phyloP scores from a whole-genome alignment of 1,140 invertebrate species.

The Cydia pomonella region DNA sequence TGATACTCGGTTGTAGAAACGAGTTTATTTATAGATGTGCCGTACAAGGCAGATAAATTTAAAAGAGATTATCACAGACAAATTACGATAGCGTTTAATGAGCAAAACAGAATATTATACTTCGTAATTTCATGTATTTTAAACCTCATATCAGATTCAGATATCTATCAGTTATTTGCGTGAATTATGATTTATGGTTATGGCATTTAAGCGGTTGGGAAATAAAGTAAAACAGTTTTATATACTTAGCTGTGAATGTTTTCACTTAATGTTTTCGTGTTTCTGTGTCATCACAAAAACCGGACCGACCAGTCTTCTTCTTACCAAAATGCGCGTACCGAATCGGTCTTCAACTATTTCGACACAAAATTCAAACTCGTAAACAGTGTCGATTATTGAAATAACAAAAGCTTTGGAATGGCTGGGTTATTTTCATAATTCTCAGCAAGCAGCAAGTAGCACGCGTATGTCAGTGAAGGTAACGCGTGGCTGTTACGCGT shows the following conservation, averaged over 20 bases:
- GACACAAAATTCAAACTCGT: conserved; percentile 1
- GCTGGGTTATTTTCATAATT: conserved; percentile 27
- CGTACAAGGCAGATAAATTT: neutral
- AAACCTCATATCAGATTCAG: too few species aligned
- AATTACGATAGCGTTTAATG: neutral
- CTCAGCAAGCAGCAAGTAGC: conserved; percentile 34
- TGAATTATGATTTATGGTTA: too few species aligned
- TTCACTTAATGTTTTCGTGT: conserved; percentile 2
- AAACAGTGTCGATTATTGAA: neutral
- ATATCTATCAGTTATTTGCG: too few species aligned
- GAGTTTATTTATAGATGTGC: conserved; percentile 20
- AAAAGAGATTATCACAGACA: conserved; percentile 9
- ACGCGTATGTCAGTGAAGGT: conserved; percentile 44
- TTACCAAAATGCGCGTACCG: neutral
- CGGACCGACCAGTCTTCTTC: neutral
- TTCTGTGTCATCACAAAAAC: conserved; percentile 11
- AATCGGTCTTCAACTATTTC: neutral
- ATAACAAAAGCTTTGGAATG: conserved; percentile 7
- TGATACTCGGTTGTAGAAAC: conserved; percentile 18
- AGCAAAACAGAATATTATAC: neutral
- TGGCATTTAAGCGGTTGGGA: neutral
- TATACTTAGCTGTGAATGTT: conserved; percentile 6
- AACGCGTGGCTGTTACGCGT: conserved; percentile 40
- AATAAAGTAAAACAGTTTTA: neutral
- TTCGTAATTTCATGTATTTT: neutral